A percentile compares a stretch with the other conserved stretches of the same genome.
Conservation (phyloP, 92 coral and sea anemone species). For the Zoanthus sansibaricus region DNA sequence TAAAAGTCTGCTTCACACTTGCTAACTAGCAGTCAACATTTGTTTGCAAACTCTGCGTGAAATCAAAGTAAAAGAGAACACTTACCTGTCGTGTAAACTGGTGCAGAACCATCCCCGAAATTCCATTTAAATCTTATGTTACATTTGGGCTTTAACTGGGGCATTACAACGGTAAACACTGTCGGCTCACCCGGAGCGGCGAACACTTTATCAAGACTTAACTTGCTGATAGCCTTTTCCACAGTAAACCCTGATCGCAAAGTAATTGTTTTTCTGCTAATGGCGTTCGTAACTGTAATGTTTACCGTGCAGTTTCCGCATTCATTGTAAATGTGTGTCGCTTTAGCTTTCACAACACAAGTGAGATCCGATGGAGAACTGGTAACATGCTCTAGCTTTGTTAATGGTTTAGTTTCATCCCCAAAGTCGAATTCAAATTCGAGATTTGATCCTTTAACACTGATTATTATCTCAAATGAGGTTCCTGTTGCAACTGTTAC, state of each 20-base stretch:
- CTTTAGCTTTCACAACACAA: conserved; percentile 12
- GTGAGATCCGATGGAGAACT: background rate
- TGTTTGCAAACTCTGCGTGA: too few relatives aligned
- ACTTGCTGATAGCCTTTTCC: background rate
- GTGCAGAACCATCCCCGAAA: conserved; percentile 14
- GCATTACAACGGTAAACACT: background rate
- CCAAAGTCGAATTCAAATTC: conserved; percentile 41
- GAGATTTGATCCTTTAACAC: conserved; percentile 27
- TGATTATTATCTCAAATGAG: background rate
- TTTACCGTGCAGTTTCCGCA: conserved; percentile 33
- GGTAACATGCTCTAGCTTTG: background rate
- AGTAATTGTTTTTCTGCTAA: conserved; percentile 22
- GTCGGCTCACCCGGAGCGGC: background rate
- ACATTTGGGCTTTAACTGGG: background rate
- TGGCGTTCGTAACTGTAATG: conserved; percentile 22
- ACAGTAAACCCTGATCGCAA: conserved; percentile 30
- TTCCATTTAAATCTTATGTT: conserved; percentile 13
- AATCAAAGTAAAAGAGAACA: background rate
- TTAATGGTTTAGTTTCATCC: conserved; percentile 5
- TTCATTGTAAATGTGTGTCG: conserved; percentile 11
- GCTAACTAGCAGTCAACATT: too few relatives aligned
- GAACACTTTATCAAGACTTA: background rate
- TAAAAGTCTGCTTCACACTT: too few relatives aligned
- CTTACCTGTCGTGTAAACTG: background rate
- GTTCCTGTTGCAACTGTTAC: background rate